phyloP scores from a whole-genome alignment of 2,113 vertebrate species.

The Archocentrus centrarchus region DNA sequence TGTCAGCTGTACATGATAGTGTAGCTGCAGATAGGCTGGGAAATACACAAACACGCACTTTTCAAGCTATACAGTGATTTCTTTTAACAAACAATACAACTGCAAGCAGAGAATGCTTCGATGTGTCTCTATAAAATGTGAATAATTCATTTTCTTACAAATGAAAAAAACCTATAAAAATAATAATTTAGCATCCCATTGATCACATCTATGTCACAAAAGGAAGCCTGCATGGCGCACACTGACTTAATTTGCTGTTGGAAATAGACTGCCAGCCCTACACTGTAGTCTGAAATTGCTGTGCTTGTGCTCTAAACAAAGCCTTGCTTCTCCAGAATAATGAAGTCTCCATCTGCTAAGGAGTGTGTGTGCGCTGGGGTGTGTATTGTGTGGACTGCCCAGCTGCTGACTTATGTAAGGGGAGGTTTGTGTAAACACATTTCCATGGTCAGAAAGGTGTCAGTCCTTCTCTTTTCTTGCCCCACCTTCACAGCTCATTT shows the following conservation, averaged over 20 bases:
- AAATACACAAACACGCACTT: slow-evolving; percentile 19
- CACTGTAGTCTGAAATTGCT: slow-evolving; percentile 23
- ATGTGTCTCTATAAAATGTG: not conserved
- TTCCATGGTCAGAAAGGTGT: slow-evolving; percentile 62
- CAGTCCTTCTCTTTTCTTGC: slow-evolving; percentile 53
- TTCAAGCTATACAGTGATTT: not conserved
- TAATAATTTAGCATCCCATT: slow-evolving; percentile 19
- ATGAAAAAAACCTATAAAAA: not conserved
- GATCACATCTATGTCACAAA: slow-evolving; percentile 38
- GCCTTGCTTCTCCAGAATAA: slow-evolving; percentile 58
- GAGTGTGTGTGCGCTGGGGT: slow-evolving; percentile 18
- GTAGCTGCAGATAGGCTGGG: slow-evolving; percentile 24
- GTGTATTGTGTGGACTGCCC: slow-evolving; percentile 20
- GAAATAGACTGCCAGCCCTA: slow-evolving; percentile 40
- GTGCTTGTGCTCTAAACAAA: slow-evolving; percentile 60
- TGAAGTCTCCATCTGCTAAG: slow-evolving; percentile 61
- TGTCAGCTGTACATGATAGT: slow-evolving; percentile 31
- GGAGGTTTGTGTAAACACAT: slow-evolving; percentile 58
- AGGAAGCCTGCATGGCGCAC: not conserved
- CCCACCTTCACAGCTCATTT: slow-evolving; percentile 74
- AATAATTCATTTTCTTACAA: not conserved
- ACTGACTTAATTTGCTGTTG: slow-evolving; percentile 39
- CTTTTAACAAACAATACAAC: not conserved
- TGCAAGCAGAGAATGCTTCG: not conserved
- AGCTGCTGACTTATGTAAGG: slow-evolving; percentile 60